phyloP scores from a whole-genome alignment of 92 coral and sea anemone genomes.

The Bergia puertoricense region DNA sequence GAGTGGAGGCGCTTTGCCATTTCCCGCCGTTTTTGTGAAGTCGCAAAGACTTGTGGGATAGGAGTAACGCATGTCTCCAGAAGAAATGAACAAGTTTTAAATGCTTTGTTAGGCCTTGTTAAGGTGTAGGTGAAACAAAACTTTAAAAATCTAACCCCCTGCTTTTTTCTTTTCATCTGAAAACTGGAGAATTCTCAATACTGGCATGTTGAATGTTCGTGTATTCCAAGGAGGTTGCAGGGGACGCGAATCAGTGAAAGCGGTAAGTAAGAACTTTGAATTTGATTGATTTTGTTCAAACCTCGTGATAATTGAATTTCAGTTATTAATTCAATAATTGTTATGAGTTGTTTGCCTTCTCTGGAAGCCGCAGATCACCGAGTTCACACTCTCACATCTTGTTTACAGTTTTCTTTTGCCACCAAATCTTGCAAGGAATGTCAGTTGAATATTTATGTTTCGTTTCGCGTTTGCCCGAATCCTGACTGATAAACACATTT shows the following conservation, averaged over 20 bases:
- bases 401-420: no score
- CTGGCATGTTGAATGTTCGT: conserved; percentile 71
- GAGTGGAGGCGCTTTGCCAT: no score
- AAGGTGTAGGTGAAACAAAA: background rate
- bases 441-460: no score
- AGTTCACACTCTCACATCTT: no score
- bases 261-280: conserved; percentile 18
- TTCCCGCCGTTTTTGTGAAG: background rate
- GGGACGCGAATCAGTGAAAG: conserved; percentile 70
- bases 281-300: background rate
- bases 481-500: no score
- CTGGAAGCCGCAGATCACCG: no score
- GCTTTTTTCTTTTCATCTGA: background rate
- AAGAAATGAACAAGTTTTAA: background rate
- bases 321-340: no score
- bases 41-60: conserved; percentile 8
- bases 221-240: conserved; percentile 87
- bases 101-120: background rate
- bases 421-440: no score
- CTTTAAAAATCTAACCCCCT: background rate
- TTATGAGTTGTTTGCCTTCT: no score
- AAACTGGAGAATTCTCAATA: background rate
- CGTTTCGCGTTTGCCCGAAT: no score
- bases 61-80: background rate
- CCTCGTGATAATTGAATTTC: background rate